Evolutionary conservation across 1,140 invertebrate genomes (phyloP), one percentile per base, ranked within the genome.

Genomic region (Drosophila repleta): DNA sequence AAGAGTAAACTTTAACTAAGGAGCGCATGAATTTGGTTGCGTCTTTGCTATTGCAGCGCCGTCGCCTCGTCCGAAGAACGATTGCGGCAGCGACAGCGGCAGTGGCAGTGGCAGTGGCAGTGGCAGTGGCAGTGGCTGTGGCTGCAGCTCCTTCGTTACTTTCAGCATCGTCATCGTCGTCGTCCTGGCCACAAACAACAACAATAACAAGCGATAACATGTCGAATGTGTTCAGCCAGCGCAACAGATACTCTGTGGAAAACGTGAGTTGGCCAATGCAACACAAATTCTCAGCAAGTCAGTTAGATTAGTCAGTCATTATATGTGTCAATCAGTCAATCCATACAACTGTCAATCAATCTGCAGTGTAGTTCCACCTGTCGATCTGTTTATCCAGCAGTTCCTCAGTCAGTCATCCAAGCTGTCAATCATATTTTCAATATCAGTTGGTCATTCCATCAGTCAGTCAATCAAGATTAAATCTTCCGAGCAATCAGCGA

Each of bases 1-100:
- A 41, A 26, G 20, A 11, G 13, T n/a, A 51, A 74, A 70, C 45
- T 45, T 53, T 49, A 48, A 62, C 71, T 61, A 58, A 68, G 64
- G 57, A 71, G 51, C 78, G 49, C 24, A 69, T 57, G 81, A 88
- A 72, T 87, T 87, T 88, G 82, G 83, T 76, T 69, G 79, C 72
- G 75, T 78, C 62, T 73, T 78, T 75, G 75, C 75, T 56, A 56
- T 26, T 58, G 37, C 56, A 32, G 51, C 53, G 37, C 24, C 63
- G 62, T 57, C 37, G 46, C 45, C 69, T 43, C 74, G 51, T 76
- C 74, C 76, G 81, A 81, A 83, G 79, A 79, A 82, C 79, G 58
- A 70, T 55, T 74, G 55, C 37, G 63, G 64, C 60, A 69, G 67
- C 63, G 63, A 51, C 79, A 69, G 64, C 61, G 48, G 70, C 61